Percentiles rank a stretch among this genome's conserved stretches.
Evolutionary conservation across 2,888 invertebrate genomes (phyloP).

Genomic region (Acanthosepion pharaonis): DNA sequence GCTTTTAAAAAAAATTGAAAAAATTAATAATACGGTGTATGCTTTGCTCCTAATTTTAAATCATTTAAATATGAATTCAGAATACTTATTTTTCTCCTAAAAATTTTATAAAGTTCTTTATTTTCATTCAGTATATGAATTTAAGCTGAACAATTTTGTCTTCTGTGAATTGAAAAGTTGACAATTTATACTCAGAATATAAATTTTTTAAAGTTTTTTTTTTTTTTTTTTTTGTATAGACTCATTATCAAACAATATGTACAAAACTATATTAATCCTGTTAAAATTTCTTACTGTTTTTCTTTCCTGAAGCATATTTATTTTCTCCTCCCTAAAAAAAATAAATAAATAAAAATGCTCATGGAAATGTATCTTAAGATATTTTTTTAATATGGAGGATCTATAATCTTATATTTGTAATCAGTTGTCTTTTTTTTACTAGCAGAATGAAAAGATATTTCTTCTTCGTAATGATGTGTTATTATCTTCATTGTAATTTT

Average conservation of each 20-base stretch:
- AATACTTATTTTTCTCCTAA: neutral
- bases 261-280: neutral
- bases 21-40: neutral
- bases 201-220: neutral
- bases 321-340: conserved; percentile 1
- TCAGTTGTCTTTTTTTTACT: neutral
- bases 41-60: neutral
- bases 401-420: neutral
- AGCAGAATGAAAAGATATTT: conserved; percentile 15
- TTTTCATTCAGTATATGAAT: neutral
- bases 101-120: too few relatives aligned
- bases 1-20: neutral
- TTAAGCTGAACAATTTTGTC: neutral
- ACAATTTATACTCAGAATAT: neutral
- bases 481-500: neutral
- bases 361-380: neutral
- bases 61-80: neutral
- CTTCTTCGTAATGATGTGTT: neutral
- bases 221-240: neutral
- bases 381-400: neutral
- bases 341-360: neutral
- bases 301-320: neutral
- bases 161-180: neutral
- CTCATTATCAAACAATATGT: neutral
- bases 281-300: conserved; percentile 8